Percentiles rank a stretch among this genome's conserved stretches.
These are phyloP conservation scores for Papilio helenus DNA, from an alignment of 1,140 invertebrate genomes.

Conservation along the genomic window DNA sequence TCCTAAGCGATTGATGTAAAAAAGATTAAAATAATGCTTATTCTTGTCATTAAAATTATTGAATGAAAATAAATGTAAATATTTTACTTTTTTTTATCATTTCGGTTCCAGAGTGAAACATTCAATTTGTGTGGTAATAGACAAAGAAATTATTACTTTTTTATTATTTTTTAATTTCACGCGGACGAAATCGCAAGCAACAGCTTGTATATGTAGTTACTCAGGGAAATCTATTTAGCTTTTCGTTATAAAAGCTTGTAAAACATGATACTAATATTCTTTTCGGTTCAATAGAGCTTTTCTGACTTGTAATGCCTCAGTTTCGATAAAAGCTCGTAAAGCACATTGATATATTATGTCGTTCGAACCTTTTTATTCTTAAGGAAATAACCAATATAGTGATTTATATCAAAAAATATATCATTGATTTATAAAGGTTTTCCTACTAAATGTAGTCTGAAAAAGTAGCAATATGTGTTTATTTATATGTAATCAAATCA, in stretches of 20 bases:
- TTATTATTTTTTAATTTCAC: too few relatives aligned
- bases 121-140: neutral
- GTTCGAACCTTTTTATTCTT: slow-evolving; percentile 10
- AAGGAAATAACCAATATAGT: slow-evolving; percentile 27
- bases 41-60: slow-evolving; percentile 1
- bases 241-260: too few relatives aligned
- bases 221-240: too few relatives aligned
- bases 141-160: too few relatives aligned
- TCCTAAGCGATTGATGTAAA: neutral
- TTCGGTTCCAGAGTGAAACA: neutral
- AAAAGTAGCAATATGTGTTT: neutral
- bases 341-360: slow-evolving; percentile 5
- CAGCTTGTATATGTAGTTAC: too few relatives aligned
- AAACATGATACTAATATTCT: neutral
- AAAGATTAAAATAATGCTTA: neutral
- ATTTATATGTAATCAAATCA: too few relatives aligned
- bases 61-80: neutral
- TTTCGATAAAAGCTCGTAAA: slow-evolving; percentile 18
- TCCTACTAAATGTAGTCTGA: neutral
- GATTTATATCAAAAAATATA: neutral
- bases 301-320: neutral
- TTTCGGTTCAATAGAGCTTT: neutral
- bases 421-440: neutral
- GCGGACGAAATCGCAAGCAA: too few relatives aligned
- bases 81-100: neutral